phyloP scores from a whole-genome alignment of 2,888 invertebrate genomes.

The Netelia fuscicornis region DNA sequence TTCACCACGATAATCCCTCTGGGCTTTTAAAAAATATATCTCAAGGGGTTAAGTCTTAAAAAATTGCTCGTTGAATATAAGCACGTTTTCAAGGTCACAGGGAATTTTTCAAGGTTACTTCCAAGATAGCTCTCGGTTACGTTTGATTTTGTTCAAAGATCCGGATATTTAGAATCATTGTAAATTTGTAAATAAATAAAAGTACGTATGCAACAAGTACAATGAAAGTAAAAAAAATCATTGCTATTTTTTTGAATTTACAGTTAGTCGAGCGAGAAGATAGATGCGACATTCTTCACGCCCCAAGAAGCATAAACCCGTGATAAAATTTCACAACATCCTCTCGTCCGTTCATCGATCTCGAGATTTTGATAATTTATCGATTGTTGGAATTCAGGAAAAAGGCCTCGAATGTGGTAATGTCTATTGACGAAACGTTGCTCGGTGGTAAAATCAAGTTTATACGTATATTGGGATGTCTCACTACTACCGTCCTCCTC shows the following conservation, averaged over 20 bases:
- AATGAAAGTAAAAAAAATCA: too few species aligned
- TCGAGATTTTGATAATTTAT: background rate
- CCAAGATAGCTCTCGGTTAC: background rate
- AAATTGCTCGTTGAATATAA: slow-evolving; percentile 28
- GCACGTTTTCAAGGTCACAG: background rate
- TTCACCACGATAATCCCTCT: slow-evolving; percentile 46
- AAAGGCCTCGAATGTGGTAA: background rate
- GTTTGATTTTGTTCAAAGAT: background rate
- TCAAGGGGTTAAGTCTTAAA: slow-evolving; percentile 42
- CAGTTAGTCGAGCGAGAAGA: too few species aligned
- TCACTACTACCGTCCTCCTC: background rate
- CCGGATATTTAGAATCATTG: too few species aligned
- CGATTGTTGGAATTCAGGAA: background rate
- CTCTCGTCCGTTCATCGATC: background rate
- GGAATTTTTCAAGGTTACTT: slow-evolving; percentile 27
- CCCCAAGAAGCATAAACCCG: background rate
- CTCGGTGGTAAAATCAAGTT: background rate
- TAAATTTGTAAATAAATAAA: too few species aligned
- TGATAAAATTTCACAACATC: background rate
- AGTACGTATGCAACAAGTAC: too few species aligned
- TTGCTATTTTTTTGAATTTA: too few species aligned
- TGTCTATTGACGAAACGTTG: background rate
- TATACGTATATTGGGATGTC: background rate
- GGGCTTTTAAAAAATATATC: slow-evolving; percentile 33
- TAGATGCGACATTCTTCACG: too few species aligned